Evolutionary conservation across 1,140 invertebrate genomes (phyloP).

Genomic region (Drosophila rhopaloa): DNA sequence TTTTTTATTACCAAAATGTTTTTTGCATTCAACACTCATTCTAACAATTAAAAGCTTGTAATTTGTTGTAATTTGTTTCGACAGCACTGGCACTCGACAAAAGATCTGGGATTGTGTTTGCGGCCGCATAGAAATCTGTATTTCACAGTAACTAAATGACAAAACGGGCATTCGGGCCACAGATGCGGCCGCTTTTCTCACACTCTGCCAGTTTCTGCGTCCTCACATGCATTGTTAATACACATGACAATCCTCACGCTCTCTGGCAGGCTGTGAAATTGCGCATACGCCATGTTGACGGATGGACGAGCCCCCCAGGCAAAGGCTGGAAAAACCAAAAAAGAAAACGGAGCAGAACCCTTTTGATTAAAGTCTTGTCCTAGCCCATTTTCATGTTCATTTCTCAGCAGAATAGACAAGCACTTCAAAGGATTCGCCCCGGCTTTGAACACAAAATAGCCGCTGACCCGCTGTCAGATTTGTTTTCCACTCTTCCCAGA

Average conservation of each 20-base stretch:
- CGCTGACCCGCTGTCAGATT: conserved; percentile 72
- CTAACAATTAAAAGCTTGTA: no score
- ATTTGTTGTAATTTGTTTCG: no score
- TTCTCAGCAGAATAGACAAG: conserved; percentile 62
- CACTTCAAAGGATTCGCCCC: conserved; percentile 57
- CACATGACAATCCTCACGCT: conserved; percentile 63
- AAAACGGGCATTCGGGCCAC: conserved; percentile 34
- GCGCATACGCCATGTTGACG: conserved; percentile 67
- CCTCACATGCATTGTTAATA: conserved; percentile 68
- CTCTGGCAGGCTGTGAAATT: conserved; percentile 70
- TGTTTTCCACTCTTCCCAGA: conserved; percentile 27
- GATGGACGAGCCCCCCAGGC: conserved; percentile 44
- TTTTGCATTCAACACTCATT: no score
- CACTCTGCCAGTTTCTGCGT: conserved; percentile 27
- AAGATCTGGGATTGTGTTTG: conserved; percentile 41
- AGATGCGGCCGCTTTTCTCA: conserved; percentile 15
- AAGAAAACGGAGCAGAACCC: conserved; percentile 21
- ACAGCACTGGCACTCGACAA: conserved; percentile 13
- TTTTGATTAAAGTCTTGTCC: conserved; percentile 57
- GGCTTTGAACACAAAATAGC: conserved; percentile 60
- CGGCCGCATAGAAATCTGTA: conserved; percentile 61
- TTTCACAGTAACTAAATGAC: conserved; percentile 60
- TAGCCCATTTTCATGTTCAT: conserved; percentile 65
- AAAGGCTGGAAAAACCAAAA: conserved; percentile 21
- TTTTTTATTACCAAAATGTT: no score